A percentile compares a stretch with the other conserved stretches of the same genome.
phyloP scores from a whole-genome alignment of 1,140 invertebrate genomes.

The Drosophila oshimai region DNA sequence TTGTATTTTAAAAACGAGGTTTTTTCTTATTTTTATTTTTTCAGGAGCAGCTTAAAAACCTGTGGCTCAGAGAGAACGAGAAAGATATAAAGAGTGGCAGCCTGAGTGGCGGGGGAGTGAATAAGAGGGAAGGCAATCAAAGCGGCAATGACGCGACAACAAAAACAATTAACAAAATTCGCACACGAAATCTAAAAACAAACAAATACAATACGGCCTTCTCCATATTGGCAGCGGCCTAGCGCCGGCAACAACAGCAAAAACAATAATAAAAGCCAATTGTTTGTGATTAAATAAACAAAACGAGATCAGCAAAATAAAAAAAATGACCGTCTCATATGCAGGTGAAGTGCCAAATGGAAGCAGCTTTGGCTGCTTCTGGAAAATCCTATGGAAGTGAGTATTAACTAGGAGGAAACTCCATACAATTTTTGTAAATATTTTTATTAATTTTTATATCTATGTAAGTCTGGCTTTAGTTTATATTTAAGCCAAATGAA shows the following conservation, averaged over 20 bases:
- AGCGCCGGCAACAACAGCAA: constrained; percentile 29
- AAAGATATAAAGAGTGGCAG: neutral
- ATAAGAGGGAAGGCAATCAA: constrained; percentile 18
- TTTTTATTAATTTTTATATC: neutral
- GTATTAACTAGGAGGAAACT: constrained; percentile 74
- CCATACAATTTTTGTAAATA: neutral
- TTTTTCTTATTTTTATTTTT: constrained; percentile 1
- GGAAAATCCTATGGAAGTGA: constrained; percentile 93
- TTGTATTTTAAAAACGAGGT: too few species aligned
- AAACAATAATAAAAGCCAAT: constrained; percentile 19
- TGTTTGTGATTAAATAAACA: constrained; percentile 36
- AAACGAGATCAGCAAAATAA: constrained; percentile 16
- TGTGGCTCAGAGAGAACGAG: constrained; percentile 4
- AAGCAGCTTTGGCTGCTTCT: constrained; percentile 95
- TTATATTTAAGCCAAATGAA: too few species aligned
- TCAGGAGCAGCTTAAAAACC: constrained; percentile 19
- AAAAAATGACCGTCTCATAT: constrained; percentile 92
- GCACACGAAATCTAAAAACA: constrained; percentile 34
- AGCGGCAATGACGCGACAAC: constrained; percentile 53
- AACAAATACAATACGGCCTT: constrained; percentile 38
- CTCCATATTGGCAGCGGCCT: constrained; percentile 31
- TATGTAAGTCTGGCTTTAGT: neutral
- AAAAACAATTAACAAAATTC: constrained; percentile 50
- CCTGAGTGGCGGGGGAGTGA: constrained; percentile 8
- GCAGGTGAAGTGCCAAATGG: constrained; percentile 94